Percentiles rank a stretch among this genome's conserved stretches.
Evolutionary conservation across 2,888 invertebrate genomes (phyloP).

Genomic region (Linhomoeus sp.): DNA sequence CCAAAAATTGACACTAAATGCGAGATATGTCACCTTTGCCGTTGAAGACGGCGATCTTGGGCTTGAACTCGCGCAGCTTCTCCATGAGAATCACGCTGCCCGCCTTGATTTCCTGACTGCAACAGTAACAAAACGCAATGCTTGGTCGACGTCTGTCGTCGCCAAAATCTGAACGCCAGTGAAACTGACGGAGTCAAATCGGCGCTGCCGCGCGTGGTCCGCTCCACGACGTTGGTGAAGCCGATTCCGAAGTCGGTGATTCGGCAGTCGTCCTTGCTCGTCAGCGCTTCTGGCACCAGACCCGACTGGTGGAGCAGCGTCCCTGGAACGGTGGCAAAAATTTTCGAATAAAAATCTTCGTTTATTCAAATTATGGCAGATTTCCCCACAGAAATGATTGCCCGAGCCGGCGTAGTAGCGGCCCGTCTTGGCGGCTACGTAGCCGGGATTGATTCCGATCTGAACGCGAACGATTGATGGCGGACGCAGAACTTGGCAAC

Average conservation of each 20-base stretch:
- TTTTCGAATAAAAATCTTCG: too few species aligned
- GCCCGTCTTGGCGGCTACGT: conserved; percentile 89
- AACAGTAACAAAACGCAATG: too few species aligned
- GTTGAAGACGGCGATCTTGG: conserved; percentile 91
- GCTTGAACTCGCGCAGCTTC: conserved; percentile 71
- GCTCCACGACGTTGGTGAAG: conserved; percentile 88
- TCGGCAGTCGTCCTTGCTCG: conserved; percentile 84
- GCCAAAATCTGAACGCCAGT: neutral
- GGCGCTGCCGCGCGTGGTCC: conserved; percentile 84
- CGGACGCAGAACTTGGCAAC: neutral
- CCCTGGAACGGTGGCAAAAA: conserved; percentile 38
- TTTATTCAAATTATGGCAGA: too few species aligned
- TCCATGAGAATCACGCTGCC: conserved; percentile 62
- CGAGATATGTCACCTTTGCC: conserved; percentile 49
- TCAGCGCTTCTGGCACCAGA: conserved; percentile 79
- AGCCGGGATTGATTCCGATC: conserved; percentile 94
- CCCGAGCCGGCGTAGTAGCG: conserved; percentile 97
- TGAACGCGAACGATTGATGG: conserved; percentile 31
- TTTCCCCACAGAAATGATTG: conserved; percentile 92
- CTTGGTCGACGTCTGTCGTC: too few species aligned
- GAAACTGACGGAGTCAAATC: conserved; percentile 48
- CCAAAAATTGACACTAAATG: neutral
- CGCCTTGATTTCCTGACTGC: conserved; percentile 34
- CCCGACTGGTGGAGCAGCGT: conserved; percentile 86
- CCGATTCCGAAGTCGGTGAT: conserved; percentile 81